These are phyloP conservation scores for Ptychodera flava DNA, from an alignment of 35 echinoderm and acorn worm species.

Conservation along the genomic window DNA sequence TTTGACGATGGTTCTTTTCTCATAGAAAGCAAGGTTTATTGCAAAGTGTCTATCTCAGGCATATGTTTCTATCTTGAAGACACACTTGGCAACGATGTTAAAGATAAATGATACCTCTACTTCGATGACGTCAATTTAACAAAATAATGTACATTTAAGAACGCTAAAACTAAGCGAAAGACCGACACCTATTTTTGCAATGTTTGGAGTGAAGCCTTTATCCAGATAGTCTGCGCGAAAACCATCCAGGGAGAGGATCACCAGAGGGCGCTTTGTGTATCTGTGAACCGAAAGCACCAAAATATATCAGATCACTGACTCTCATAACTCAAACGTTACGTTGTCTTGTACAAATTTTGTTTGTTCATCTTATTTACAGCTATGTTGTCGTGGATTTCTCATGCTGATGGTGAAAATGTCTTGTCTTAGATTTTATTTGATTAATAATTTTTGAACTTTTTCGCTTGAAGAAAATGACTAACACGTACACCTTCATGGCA, in stretches of 20 bases:
- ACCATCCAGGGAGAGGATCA: slow-evolving; percentile 80
- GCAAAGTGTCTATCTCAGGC: too few species aligned
- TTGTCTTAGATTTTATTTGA: too few species aligned
- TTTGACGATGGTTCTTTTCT: too few species aligned
- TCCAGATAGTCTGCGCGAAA: slow-evolving; percentile 65
- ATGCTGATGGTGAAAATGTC: too few species aligned
- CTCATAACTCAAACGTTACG: too few species aligned
- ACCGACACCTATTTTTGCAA: slow-evolving; percentile 55
- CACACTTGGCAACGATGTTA: background rate
- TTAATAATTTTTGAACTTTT: background rate
- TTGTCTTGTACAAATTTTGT: too few species aligned
- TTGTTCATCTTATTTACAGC: too few species aligned
- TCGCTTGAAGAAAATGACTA: background rate
- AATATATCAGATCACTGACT: slow-evolving; percentile 5
- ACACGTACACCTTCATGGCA: too few species aligned
- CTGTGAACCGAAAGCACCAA: slow-evolving; percentile 26
- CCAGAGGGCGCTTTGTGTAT: slow-evolving; percentile 46
- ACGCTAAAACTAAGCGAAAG: background rate
- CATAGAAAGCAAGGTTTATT: too few species aligned
- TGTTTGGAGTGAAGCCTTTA: slow-evolving; percentile 37
- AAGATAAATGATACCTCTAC: background rate
- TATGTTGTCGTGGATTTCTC: too few species aligned
- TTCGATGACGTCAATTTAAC: background rate
- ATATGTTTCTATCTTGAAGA: background rate
- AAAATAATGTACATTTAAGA: background rate